Evolutionary conservation across 2,888 invertebrate species (phyloP).

Genomic region (Nysson spinosus): DNA sequence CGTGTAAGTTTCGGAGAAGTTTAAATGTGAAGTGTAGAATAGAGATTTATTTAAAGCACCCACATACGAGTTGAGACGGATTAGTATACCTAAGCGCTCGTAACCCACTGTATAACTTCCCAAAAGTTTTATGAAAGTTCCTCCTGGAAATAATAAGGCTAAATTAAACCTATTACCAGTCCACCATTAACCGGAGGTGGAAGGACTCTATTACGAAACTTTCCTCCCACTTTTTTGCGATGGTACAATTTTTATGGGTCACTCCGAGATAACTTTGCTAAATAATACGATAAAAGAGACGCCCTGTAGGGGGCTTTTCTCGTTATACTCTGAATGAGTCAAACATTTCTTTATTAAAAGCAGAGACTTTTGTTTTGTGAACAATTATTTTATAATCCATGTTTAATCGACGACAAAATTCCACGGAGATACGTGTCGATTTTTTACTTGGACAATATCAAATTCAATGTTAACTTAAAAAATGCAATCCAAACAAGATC

Average conservation of each 20-base stretch:
- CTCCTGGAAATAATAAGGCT: conserved; percentile 56
- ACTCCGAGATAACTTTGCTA: conserved; percentile 26
- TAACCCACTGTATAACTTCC: conserved; percentile 26
- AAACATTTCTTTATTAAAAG: conserved; percentile 56
- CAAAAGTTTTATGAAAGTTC: conserved; percentile 51
- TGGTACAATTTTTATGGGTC: conserved; percentile 40
- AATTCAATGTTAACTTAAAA: too few relatives aligned
- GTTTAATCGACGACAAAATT: too few relatives aligned
- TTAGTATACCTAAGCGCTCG: conserved; percentile 35
- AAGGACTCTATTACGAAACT: conserved; percentile 52
- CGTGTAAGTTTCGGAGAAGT: conserved; percentile 3
- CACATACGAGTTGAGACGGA: conserved; percentile 27
- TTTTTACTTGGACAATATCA: too few relatives aligned
- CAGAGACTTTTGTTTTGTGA: too few relatives aligned
- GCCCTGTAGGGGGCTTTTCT: conserved; percentile 18
- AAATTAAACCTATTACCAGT: conserved; percentile 59
- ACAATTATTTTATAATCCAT: too few relatives aligned
- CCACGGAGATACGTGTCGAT: too few relatives aligned
- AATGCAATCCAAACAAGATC: too few relatives aligned
- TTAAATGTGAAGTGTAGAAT: not conserved
- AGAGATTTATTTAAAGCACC: conserved; percentile 9
- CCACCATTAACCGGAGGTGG: conserved; percentile 42
- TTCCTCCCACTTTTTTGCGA: conserved; percentile 27
- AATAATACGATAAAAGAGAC: conserved; percentile 30
- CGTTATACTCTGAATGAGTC: conserved; percentile 20